A percentile compares a stretch with the other conserved stretches of the same genome.
These are phyloP conservation scores for Pollimyrus isidori DNA, from an alignment of 2,113 vertebrate species.

Conservation along the genomic window DNA sequence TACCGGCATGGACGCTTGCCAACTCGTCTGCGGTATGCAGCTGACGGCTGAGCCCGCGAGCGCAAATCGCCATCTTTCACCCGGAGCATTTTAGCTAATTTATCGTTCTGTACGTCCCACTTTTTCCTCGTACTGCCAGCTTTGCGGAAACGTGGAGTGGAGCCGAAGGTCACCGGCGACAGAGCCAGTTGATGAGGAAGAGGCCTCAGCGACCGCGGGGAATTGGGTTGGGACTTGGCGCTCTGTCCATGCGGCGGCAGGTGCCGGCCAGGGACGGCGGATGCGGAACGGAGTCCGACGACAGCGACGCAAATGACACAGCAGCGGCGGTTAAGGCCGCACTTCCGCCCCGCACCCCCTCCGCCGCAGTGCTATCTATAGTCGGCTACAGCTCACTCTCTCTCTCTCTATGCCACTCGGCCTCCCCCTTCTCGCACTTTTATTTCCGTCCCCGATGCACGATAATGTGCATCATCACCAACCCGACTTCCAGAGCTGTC, in stretches of 20 bases:
- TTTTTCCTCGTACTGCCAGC: neutral
- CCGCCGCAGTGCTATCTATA: neutral
- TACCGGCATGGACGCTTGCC: neutral
- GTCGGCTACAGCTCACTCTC: neutral
- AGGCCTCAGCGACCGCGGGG: neutral
- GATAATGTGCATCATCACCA: slow-evolving; percentile 18
- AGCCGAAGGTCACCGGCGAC: neutral
- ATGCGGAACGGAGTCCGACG: neutral
- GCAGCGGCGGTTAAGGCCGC: neutral
- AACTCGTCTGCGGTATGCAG: neutral
- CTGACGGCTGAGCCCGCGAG: neutral
- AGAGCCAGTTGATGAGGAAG: slow-evolving; percentile 40
- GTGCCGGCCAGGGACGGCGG: neutral
- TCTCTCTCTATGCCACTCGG: neutral
- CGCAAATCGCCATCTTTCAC: neutral
- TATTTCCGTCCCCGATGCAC: slow-evolving; percentile 20
- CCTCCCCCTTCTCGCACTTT: neutral
- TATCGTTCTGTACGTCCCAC: neutral
- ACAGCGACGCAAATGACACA: slow-evolving; percentile 10
- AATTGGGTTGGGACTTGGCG: neutral
- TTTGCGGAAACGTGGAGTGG: neutral
- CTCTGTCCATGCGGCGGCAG: neutral
- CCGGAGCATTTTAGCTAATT: neutral
- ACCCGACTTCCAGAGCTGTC: neutral
- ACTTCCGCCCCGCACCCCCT: neutral